These are phyloP conservation scores for Uloborus diversus DNA, from an alignment of 1,140 invertebrate genomes.

Conservation along the genomic window DNA sequence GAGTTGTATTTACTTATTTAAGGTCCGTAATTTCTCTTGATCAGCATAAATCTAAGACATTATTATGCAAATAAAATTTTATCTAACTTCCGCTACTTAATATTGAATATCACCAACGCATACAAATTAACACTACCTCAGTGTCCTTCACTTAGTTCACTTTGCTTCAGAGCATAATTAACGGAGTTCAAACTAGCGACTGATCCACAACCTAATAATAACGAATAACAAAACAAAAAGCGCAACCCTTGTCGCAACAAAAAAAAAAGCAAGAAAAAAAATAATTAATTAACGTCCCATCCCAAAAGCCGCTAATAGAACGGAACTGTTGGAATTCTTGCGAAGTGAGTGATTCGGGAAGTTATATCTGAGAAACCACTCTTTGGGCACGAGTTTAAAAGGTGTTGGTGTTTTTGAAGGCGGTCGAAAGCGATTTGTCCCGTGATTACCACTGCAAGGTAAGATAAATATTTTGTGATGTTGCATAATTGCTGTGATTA, in stretches of 20 bases:
- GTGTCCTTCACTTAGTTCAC: neutral
- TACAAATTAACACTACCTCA: too few relatives aligned
- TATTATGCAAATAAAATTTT: too few relatives aligned
- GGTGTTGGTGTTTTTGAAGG: neutral
- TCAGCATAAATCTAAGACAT: too few relatives aligned
- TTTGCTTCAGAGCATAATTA: neutral
- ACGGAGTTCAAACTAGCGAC: neutral
- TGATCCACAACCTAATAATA: neutral
- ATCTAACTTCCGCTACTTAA: too few relatives aligned
- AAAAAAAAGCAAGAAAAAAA: neutral
- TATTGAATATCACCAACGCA: too few relatives aligned
- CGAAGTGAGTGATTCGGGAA: slow-evolving; percentile 13
- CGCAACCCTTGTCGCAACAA: neutral
- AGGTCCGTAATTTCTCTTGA: too few relatives aligned
- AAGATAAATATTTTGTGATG: too few relatives aligned
- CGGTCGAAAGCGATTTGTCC: neutral
- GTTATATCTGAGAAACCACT: neutral
- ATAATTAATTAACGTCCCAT: slow-evolving; percentile 23
- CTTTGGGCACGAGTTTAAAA: neutral
- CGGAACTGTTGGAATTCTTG: slow-evolving; percentile 31
- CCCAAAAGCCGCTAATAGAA: slow-evolving; percentile 18
- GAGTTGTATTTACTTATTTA: too few relatives aligned
- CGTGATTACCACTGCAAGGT: neutral
- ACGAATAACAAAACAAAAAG: neutral
- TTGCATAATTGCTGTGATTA: too few relatives aligned